These are phyloP conservation scores for Agonum fuliginosum DNA, from an alignment of 2,888 invertebrate genomes.

Conservation along the genomic window DNA sequence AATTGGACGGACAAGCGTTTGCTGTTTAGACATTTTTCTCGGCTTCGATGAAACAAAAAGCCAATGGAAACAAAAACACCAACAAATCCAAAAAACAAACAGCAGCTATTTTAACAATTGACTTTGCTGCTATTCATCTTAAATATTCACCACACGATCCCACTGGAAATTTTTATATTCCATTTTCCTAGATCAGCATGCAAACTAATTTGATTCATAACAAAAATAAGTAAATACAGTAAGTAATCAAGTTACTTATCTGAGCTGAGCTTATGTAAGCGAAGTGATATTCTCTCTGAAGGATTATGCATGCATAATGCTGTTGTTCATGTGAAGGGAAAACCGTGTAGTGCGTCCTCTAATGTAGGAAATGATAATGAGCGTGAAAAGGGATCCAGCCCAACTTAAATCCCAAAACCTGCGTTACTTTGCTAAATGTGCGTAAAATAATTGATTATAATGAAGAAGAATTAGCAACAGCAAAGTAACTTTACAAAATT, in stretches of 20 bases:
- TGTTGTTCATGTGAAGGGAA: background rate
- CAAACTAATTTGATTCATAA: too few species aligned
- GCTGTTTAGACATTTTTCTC: slow-evolving; percentile 61
- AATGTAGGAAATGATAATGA: slow-evolving; percentile 14
- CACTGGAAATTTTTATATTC: background rate
- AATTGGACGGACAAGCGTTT: slow-evolving; percentile 73
- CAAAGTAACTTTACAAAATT: slow-evolving; percentile 15
- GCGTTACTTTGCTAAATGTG: slow-evolving; percentile 36
- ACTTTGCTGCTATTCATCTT: slow-evolving; percentile 12
- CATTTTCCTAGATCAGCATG: too few species aligned
- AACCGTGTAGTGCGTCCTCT: too few species aligned
- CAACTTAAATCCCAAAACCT: slow-evolving; percentile 44
- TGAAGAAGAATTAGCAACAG: slow-evolving; percentile 33
- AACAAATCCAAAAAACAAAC: slow-evolving; percentile 44
- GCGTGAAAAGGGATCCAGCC: slow-evolving; percentile 5
- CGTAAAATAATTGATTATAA: slow-evolving; percentile 43
- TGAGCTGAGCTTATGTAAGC: too few species aligned
- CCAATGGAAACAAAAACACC: slow-evolving; percentile 51
- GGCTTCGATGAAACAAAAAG: slow-evolving; percentile 54
- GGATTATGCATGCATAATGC: background rate
- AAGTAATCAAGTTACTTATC: too few species aligned
- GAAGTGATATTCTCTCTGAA: background rate
- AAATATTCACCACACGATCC: slow-evolving; percentile 54
- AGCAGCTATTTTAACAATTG: slow-evolving; percentile 54
- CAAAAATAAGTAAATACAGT: too few species aligned